Evolutionary conservation across 2,797 vertebrate species (phyloP), one percentile per base, ranked within the genome.

Genomic region (Anguilla pacifica): DNA sequence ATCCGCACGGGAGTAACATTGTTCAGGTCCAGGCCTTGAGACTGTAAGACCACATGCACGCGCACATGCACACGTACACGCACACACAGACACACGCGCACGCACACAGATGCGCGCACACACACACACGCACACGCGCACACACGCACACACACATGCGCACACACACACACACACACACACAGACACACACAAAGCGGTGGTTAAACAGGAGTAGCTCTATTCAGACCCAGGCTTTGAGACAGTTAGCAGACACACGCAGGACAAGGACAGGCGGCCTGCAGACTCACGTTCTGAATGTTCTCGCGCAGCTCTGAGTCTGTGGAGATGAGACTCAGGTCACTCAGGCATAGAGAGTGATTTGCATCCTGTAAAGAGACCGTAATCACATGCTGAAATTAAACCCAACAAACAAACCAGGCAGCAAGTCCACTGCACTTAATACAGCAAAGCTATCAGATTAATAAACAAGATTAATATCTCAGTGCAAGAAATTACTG

Each of bases 301-400:
- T 96, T 98, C 93, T 99, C 98, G 92, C 97, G 95, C 72, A 99
- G 90, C 90, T 99, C 98, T 2, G 98, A 98, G 93, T 99, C 98
- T 89, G 97, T 98, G 46, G 98, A 99, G 89, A 99, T 97, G 95
- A 99, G 97, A 94, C 98, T 99, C 94, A 99, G 93, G 94, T 99
- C 97, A 94, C 98, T 99, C 95, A 99, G 96, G 95, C 98, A 99
- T 93, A 99, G 97, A 0, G 98, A 99, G 94, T 99, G 97, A 96
- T 97, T 98, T 93, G 97, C 97, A 96, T 99, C 98, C 98, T 99
- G 95, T 77, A 95, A 93, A 90, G 88, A 91, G 55, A 91, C 55
- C 89, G 81, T n/a, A 93, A 91, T 4, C 22, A 53, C n/a, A 55
- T 85, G 53, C 31, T n/a, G 39, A 85, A 87, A 89, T 93, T 89